phyloP scores from a whole-genome alignment of 2,797 vertebrate species.

The Enteromius fasciolatus region DNA sequence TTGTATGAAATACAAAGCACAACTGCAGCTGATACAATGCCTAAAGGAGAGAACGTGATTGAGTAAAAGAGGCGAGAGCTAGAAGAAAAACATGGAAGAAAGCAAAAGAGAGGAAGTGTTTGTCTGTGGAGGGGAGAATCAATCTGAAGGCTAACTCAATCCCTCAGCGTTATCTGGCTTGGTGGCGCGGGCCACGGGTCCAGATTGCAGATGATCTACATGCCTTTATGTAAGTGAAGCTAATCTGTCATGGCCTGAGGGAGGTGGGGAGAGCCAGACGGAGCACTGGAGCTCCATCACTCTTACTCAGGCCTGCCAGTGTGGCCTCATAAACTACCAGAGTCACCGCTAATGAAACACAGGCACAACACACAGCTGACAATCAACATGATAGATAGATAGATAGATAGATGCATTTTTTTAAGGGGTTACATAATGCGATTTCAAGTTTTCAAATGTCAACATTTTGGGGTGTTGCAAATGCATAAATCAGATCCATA shows the following conservation, averaged over 20 bases:
- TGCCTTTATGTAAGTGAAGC: conserved; percentile 69
- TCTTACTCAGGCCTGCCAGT: conserved; percentile 49
- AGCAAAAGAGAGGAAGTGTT: conserved; percentile 32
- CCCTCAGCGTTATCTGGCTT: conserved; percentile 67
- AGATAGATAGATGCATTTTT: not conserved
- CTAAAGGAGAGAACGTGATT: conserved; percentile 16
- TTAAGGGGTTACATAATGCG: too few relatives aligned
- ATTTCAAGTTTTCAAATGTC: too few relatives aligned
- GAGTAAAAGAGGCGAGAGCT: conserved; percentile 1
- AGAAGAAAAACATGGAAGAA: conserved; percentile 19
- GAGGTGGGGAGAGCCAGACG: conserved; percentile 47
- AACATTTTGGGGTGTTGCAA: too few relatives aligned
- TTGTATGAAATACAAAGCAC: conserved; percentile 19
- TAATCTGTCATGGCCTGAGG: conserved; percentile 69
- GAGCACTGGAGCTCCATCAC: conserved; percentile 52
- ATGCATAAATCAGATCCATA: too few relatives aligned
- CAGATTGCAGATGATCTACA: conserved; percentile 74
- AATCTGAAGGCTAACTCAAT: conserved; percentile 63
- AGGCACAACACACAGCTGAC: conserved; percentile 24
- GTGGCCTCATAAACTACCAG: conserved; percentile 25
- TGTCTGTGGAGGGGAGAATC: conserved; percentile 57
- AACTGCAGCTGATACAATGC: conserved; percentile 23
- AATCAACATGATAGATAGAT: not conserved
- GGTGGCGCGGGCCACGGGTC: conserved; percentile 59
- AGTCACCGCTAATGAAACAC: conserved; percentile 29